These are phyloP conservation scores for Mirounga angustirostris DNA, from an alignment of 2,113 vertebrate genomes.

Conservation along the genomic window DNA sequence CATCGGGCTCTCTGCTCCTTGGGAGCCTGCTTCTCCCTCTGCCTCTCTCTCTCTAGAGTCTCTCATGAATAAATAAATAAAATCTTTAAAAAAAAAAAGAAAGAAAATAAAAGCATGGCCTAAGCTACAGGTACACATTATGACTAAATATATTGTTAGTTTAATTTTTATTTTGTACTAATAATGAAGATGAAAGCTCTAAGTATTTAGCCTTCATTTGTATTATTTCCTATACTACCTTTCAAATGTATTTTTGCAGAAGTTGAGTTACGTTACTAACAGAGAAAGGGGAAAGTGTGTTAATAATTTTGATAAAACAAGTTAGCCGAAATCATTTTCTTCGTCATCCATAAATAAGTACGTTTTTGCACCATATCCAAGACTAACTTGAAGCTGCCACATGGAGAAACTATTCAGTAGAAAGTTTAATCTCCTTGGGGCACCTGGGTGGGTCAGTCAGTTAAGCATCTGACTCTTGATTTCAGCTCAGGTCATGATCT, in stretches of 20 bases:
- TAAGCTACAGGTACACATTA: not conserved
- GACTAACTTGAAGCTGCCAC: not conserved
- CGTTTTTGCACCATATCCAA: not conserved
- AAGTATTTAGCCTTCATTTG: not conserved
- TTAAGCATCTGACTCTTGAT: not conserved
- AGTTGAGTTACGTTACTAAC: not conserved
- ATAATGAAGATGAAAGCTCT: not conserved
- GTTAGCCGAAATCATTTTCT: not conserved
- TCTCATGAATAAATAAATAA: too few relatives aligned
- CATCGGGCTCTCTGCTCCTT: too few relatives aligned
- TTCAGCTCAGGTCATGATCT: not conserved
- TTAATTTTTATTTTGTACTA: not conserved
- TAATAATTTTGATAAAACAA: slow-evolving; percentile 1
- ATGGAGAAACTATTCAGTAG: not conserved
- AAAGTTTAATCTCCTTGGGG: not conserved
- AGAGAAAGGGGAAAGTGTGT: not conserved
- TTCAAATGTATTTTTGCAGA: slow-evolving; percentile 6
- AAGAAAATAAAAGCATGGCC: not conserved
- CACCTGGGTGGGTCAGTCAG: not conserved
- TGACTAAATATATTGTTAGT: not conserved
- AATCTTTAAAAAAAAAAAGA: too few relatives aligned
- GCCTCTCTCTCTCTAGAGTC: too few relatives aligned
- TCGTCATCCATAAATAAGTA: not conserved
- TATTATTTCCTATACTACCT: not conserved
- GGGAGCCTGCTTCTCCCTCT: too few relatives aligned